These are phyloP conservation scores for Sebastiscus albofasciatus DNA, from an alignment of 2,797 vertebrate genomes.

Conservation along the genomic window DNA sequence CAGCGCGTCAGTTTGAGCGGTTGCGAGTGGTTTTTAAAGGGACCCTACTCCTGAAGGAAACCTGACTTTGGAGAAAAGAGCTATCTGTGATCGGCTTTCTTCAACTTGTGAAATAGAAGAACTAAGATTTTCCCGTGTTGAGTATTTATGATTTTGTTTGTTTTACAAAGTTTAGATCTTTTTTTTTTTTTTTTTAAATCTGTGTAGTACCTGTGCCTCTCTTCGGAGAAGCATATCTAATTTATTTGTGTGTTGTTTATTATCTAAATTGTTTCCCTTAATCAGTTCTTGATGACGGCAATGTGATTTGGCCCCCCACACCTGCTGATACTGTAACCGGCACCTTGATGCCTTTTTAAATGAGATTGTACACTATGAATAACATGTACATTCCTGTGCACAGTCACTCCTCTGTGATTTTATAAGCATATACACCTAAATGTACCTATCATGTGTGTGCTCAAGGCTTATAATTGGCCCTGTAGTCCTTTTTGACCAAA, in stretches of 20 bases:
- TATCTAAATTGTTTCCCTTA: constrained; percentile 46
- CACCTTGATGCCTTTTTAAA: constrained; percentile 27
- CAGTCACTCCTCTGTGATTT: constrained; percentile 22
- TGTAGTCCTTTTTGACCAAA: constrained; percentile 34
- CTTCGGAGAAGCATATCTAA: constrained; percentile 64
- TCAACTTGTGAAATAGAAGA: constrained; percentile 75
- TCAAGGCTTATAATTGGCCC: constrained; percentile 1
- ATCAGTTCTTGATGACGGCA: constrained; percentile 34
- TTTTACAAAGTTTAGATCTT: constrained; percentile 44
- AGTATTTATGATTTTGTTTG: constrained; percentile 77
- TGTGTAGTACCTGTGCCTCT: constrained; percentile 47
- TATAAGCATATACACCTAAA: constrained; percentile 14
- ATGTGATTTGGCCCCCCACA: constrained; percentile 20
- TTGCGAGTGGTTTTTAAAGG: constrained; percentile 70
- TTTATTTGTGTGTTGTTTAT: constrained; percentile 73
- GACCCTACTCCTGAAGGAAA: constrained; percentile 74
- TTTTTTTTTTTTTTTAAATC: constrained; percentile 49
- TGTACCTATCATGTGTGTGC: constrained; percentile 29
- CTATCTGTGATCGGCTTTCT: constrained; percentile 73
- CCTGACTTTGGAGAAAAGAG: constrained; percentile 69
- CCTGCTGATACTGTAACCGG: constrained; percentile 19
- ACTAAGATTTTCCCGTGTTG: constrained; percentile 60
- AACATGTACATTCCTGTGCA: constrained; percentile 47
- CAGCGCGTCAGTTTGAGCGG: constrained; percentile 3
- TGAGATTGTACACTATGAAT: constrained; percentile 25